Evolutionary conservation across 2,888 invertebrate species (phyloP), one percentile per base, ranked within the genome.

Genomic region (Cylindroiulus punctatus): DNA sequence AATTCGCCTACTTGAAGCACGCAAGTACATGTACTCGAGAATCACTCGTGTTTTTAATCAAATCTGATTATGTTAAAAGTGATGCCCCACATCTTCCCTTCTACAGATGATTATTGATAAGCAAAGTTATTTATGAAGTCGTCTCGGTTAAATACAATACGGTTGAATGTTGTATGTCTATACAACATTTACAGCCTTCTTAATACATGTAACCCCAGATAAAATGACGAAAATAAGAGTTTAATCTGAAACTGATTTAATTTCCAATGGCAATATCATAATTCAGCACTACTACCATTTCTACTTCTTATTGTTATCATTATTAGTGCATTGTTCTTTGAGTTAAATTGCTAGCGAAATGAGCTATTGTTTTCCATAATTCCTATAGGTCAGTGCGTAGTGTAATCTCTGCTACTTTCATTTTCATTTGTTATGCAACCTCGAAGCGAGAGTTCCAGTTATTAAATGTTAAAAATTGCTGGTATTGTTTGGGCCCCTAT

Each of bases 401-500:
- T 65, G 26, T 26, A 65, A 65, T 26, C 65, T 26, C 22, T 26
- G 10, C 65, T 65, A n/a, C 22, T 65, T 65, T 65, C 65, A 26
- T 22, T 65, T 65, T 65, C 65, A n/a, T 19, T 26, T 10, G 12
- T 65, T 52, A 52, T 52, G n/a, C 52, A 10, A 52, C 52, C n/a
- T 8, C 22, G 8, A 65, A 65, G 65, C 65, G 65, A 65, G 65
- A 65, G 65, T 65, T 22, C 26, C 65, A 65, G 7, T 26, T 26
- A 65, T 65, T 65, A 65, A 65, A 22, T 65, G 26, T 26, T 65
- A 65, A 65, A 5, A 65, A 65, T n/a, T 7, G 22, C 65, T 65
- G 26, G n/a, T 26, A 65, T 65, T 65, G 65, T 65, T 65, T 65
- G 26, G 22, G 65, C 26, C 65, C 52, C 65, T 65, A 26, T 65